A percentile compares a stretch with the other conserved stretches of the same genome.
phyloP scores from a whole-genome alignment of 2,797 vertebrate species.

The Coracias cyanogaster region DNA sequence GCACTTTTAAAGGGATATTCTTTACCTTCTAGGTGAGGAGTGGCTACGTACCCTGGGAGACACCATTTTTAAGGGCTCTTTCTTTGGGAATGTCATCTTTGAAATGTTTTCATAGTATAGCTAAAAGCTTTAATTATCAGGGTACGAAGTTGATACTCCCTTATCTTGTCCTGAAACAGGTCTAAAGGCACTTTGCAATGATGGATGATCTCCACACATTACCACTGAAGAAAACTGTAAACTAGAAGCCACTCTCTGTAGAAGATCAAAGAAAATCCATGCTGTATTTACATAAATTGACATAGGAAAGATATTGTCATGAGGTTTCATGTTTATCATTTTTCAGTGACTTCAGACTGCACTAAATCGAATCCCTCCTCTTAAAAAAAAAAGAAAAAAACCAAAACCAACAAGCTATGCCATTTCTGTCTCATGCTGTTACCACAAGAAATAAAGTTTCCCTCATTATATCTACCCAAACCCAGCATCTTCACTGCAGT shows the following conservation, averaged over 20 bases:
- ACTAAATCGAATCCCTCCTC: background rate
- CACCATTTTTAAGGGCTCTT: background rate
- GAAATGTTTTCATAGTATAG: conserved; percentile 21
- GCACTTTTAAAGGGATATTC: background rate
- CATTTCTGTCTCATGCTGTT: background rate
- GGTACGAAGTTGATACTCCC: conserved; percentile 38
- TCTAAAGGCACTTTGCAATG: conserved; percentile 32
- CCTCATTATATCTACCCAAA: background rate
- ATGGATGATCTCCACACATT: conserved; percentile 37
- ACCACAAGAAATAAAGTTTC: background rate
- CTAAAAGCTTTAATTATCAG: conserved; percentile 60
- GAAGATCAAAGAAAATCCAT: conserved; percentile 26
- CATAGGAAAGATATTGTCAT: background rate
- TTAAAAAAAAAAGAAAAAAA: background rate
- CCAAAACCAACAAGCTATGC: background rate
- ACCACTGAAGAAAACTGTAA: conserved; percentile 22
- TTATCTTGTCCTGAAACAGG: conserved; percentile 53
- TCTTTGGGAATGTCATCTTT: background rate
- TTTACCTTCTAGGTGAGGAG: background rate
- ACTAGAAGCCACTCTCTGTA: conserved; percentile 21
- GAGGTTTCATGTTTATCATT: background rate
- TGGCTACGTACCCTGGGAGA: background rate
- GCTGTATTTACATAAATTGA: background rate
- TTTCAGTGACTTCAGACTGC: background rate
- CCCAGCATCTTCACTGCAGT: background rate